Evolutionary conservation across 2,888 invertebrate species (phyloP).

Genomic region (Brachypterus glaber): DNA sequence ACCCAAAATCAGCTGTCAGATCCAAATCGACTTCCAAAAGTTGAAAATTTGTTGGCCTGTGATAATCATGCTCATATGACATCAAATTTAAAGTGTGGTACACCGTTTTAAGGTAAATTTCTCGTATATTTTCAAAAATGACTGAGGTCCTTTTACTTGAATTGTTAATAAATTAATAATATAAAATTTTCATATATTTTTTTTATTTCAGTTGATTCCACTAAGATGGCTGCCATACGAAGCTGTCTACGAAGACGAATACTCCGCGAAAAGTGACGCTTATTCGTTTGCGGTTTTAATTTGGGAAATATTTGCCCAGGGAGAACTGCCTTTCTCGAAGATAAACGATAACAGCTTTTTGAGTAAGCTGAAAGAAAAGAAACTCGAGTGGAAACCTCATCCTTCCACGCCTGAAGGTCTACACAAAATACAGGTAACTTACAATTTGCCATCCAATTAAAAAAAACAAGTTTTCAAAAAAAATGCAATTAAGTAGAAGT

Average conservation of each 20-base stretch:
- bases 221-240: slow-evolving; percentile 86
- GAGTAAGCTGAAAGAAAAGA: slow-evolving; percentile 51
- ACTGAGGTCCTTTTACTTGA: no score
- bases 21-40: no score
- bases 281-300: slow-evolving; percentile 83
- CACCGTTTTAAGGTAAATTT: no score
- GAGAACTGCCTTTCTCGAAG: slow-evolving; percentile 66
- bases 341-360: slow-evolving; percentile 67
- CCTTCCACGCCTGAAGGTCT: slow-evolving; percentile 53
- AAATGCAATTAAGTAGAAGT: no score
- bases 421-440: slow-evolving; percentile 46
- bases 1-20: no score
- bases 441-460: no score
- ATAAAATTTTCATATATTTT: background rate
- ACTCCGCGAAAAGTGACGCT: slow-evolving; percentile 86
- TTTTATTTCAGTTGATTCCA: slow-evolving; percentile 57
- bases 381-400: slow-evolving; percentile 60
- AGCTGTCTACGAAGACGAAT: slow-evolving; percentile 82
- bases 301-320: slow-evolving; percentile 82
- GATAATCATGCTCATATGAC: no score
- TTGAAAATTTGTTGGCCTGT: no score
- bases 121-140: no score
- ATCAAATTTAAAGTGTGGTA: no score
- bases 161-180: no score
- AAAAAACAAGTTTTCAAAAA: background rate